Base-by-base conservation (phyloP, 2,888 invertebrate species). In the Coleophora deauratella region DNA sequence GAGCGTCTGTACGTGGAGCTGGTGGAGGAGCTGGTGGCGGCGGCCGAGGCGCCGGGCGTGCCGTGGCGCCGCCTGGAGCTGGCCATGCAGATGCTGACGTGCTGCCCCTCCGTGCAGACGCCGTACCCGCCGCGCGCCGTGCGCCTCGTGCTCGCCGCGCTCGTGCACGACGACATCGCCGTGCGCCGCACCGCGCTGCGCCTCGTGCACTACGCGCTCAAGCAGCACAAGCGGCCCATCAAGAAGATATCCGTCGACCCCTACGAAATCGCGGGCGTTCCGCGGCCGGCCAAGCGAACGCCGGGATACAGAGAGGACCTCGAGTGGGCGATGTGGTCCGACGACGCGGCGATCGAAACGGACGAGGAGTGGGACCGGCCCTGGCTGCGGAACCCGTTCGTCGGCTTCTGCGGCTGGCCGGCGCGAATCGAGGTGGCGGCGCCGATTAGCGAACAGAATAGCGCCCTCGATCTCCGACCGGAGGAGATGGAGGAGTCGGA, bases 1-100 rank as follows among this genome's bases (percentile, higher is more conserved):
- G 44, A 38, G 41, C 33, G 30, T 12, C 12, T 27, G 27, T 44
- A 41, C 36, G n/a, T n/a, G 12, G 33, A 37, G 30, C 44, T 44
- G 28, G 41, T 37, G 12, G 35, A 35, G 30, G 36, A 11, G 33
- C 33, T 44, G 38, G 41, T 33, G 28, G 21, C 12, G 3, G 41
- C 28, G 38, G 41, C 41, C 15, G 33, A 36, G 13, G 34, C 41
- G 36, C 41, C 44, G 11, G 38, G 36, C 33, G 36, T 39, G 30
- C 38, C 14, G 33, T 96, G 97, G 97, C 89, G 95, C 37, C 93
- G 94, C 49, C 87, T 91, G 38, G 88, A 91, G 50, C 88, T 95
- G 69, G 91, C 91, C 0, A 88, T 94, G 66, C 89, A 89, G 47
- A 89, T 96, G 76, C 74, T 96, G 8, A 87, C 88, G 1, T 87